Base-by-base conservation (phyloP, 2,888 invertebrate genomes). In the Lasioglossum figueresi region DNA sequence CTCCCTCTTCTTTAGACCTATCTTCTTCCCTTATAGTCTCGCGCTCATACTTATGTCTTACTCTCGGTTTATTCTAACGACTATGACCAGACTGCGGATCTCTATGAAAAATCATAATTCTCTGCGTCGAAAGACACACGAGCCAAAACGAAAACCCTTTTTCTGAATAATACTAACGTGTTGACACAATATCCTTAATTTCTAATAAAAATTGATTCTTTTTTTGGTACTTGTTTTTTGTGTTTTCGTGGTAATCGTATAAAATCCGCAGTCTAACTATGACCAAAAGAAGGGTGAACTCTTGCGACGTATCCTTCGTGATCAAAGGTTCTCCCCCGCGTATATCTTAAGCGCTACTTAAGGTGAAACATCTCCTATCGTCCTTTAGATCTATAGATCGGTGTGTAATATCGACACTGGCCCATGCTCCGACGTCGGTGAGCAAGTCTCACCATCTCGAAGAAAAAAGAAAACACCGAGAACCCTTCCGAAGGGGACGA, bases 31-130 rank as follows among this genome's bases (percentile, higher is more conserved):
- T 14, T 56, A 77, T 74, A 63, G 16, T 37, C 27, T 80, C 66
- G 76, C 76, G 63, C 66, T 37, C 37, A 43, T 83, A 88, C 79
- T 77, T 91, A 86, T 90, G 90, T 88, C 91, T 91, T 91, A 91
- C 87, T 81, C 77, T 82, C 83, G 80, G 66, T 37, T 89, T 48
- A 89, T 80, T 76, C 85, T 89, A 91, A 91, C 82, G 78, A 81
- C 89, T 91, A 91, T 90, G 91, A 91, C 91, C 90, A 92, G 56
- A 56, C 56, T 56, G n/a, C 56, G 56, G 12, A 56, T 56, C 56
- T n/a, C 12, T n/a, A 56, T n/a, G 56, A 12, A 56, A 56, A 56
- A 56, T n/a, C n/a, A n/a, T n/a, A 56, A 56, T 56, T 56, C 4
- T 12, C 12, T n/a, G n/a, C 12, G 10, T n/a, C 4, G 56, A 56